Evolutionary conservation across 2,797 vertebrate genomes (phyloP).

Genomic region (Sibirionetta formosa): DNA sequence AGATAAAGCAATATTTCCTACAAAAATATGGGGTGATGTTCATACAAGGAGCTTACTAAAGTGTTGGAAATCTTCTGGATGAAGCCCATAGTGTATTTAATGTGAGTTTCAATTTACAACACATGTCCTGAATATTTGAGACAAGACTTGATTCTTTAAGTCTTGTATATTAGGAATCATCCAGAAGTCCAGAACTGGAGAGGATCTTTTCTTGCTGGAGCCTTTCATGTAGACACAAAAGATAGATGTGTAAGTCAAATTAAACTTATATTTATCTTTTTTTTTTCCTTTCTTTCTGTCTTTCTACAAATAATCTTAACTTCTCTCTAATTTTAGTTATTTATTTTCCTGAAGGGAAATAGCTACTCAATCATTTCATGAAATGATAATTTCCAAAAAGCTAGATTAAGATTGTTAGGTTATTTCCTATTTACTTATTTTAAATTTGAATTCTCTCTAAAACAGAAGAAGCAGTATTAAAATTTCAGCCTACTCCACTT

Average conservation of each 20-base stretch:
- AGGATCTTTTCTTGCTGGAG: background rate
- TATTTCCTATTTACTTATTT: background rate
- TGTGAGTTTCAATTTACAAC: background rate
- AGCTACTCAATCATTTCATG: background rate
- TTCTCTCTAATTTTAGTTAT: background rate
- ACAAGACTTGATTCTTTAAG: background rate
- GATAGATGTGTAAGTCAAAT: no score
- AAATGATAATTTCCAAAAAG: background rate
- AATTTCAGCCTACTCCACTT: background rate
- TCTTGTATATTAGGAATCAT: background rate
- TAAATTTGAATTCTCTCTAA: background rate
- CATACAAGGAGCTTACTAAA: background rate
- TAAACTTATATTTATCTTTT: background rate
- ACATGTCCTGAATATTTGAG: background rate
- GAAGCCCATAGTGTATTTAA: background rate
- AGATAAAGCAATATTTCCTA: background rate
- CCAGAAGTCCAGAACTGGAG: background rate
- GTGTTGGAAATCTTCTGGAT: background rate
- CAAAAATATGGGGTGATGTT: background rate
- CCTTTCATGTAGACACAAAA: background rate
- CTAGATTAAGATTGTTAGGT: background rate
- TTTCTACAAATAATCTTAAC: background rate
- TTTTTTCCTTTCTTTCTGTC: no score
- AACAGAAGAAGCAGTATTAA: background rate
- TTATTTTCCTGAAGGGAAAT: background rate